A percentile compares a stretch with the other conserved stretches of the same genome.
Conservation (phyloP, 2,797 vertebrate species). For the Squalus acanthias region DNA sequence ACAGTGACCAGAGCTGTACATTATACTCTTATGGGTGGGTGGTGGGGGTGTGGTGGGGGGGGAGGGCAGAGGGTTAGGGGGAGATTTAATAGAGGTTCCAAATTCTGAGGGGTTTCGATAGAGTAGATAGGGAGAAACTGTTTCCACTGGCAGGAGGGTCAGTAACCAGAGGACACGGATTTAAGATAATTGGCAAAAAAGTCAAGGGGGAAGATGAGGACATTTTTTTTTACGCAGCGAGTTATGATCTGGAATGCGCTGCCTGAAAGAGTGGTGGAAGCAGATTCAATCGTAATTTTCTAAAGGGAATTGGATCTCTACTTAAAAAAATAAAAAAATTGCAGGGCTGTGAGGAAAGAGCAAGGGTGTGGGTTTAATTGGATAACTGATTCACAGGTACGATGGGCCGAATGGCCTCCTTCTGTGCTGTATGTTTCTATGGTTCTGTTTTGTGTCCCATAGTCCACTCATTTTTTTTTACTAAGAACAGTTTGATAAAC, state of each 20-base stretch:
- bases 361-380: background rate
- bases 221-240: background rate
- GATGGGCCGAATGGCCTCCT: background rate
- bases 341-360: background rate
- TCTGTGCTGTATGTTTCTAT: background rate
- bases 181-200: background rate
- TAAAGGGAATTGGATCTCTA: background rate
- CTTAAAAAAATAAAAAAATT: background rate
- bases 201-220: too few relatives aligned
- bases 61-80: too few relatives aligned
- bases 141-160: background rate
- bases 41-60: too few relatives aligned
- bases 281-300: background rate
- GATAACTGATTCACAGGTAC: too few relatives aligned
- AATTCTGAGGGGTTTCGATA: too few relatives aligned
- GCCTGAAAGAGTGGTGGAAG: background rate
- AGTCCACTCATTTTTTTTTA: background rate
- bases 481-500: background rate
- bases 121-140: background rate
- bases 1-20: too few relatives aligned
- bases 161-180: background rate
- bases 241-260: background rate
- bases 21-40: too few relatives aligned
- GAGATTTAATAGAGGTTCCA: too few relatives aligned
- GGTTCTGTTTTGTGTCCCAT: background rate